Base-by-base conservation (phyloP, 2,888 invertebrate species). In the Sminthurinus aureus region DNA sequence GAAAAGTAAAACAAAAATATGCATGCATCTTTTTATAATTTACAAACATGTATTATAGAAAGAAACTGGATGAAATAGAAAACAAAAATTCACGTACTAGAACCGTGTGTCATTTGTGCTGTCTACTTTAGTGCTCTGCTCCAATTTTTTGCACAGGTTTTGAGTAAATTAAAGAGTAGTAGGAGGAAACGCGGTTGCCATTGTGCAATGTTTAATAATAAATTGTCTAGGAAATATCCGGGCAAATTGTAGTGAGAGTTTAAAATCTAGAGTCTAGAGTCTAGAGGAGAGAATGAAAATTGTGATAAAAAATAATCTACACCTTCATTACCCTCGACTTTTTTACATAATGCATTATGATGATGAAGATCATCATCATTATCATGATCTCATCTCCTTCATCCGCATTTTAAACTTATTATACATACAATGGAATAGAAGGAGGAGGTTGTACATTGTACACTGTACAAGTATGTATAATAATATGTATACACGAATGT, bases 41-140 rank as follows among this genome's bases (percentile, higher is more conserved):
- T 69, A 13, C 15, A 38, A 80, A 51, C 15, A 50, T 38, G 13
- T 26, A 67, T 51, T n/a, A 11, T 38, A 26, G 15, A 66, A 38
- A 66, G 24, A 66, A 58, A 71, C 51, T 2, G 51, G 74, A 74
- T 75, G 74, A 81, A 81, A 81, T 81, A 81, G 81, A 81, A 81
- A 81, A 81, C 74, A 81, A 74, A 81, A 74, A 64, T 81, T 64
- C 38, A 71, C 26, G 74, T 81, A 81, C 52, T 76, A 76, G 58
- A 76, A 71, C 6, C 58, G 76, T 76, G 76, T 58, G 76, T 12
- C 12, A 26, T 38, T 11, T 73, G 15, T 9, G n/a, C 22, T 79
- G 50, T 71, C 69, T 52, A 38, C 38, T 74, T 22, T 58, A 52
- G 52, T 58, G 6, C 8, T 75, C 51, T 75, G 11, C 11, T 51